phyloP scores from a whole-genome alignment of 2,113 vertebrate genomes.

The Struthidea cinerea region DNA sequence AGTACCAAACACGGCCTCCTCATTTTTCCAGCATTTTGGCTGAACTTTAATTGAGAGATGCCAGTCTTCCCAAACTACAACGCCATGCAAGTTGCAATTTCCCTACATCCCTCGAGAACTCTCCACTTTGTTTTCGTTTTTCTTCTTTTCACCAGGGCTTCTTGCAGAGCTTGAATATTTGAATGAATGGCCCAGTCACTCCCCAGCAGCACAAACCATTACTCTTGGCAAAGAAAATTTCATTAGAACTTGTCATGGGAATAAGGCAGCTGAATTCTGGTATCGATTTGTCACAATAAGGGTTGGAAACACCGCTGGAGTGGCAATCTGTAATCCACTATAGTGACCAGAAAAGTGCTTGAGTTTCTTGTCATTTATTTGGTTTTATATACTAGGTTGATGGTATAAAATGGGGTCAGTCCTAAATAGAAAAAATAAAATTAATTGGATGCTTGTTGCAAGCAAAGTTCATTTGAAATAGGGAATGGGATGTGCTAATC shows the following conservation, averaged over 20 bases:
- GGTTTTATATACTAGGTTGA: neutral
- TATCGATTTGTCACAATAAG: slow-evolving; percentile 46
- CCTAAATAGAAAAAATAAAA: neutral
- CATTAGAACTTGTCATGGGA: slow-evolving; percentile 51
- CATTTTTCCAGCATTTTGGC: neutral
- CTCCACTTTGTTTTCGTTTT: neutral
- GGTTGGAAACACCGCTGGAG: neutral
- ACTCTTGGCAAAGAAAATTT: slow-evolving; percentile 53
- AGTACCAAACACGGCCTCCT: neutral
- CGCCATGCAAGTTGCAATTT: rapidly evolving
- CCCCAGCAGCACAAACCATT: neutral
- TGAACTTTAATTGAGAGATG: neutral
- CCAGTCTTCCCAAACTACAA: neutral
- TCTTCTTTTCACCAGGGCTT: neutral
- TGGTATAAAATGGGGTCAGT: neutral
- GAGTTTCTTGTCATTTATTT: neutral
- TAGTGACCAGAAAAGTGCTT: neutral
- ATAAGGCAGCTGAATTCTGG: slow-evolving; percentile 8
- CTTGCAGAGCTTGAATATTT: slow-evolving; percentile 1
- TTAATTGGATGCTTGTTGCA: neutral
- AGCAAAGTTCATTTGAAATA: neutral
- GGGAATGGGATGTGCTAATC: neutral
- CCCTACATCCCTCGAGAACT: neutral
- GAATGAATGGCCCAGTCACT: slow-evolving; percentile 30
- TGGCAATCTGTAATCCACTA: neutral